Evolutionary conservation across 2,888 invertebrate species (phyloP), one percentile per base, ranked within the genome.

Genomic region (Dyspetes luteomarginatus): DNA sequence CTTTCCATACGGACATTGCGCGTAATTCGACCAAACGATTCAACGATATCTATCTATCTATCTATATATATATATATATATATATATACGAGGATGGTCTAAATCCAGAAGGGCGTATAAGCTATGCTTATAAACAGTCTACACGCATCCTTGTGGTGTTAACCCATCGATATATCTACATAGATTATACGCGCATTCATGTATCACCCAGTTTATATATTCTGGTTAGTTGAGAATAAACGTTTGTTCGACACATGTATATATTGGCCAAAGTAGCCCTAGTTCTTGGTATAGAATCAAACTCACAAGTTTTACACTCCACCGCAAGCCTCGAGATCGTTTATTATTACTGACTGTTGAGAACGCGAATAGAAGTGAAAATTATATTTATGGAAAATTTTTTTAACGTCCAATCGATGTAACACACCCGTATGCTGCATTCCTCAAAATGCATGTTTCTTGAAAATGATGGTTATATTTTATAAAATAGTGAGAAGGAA

Each of bases 321-420:
- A n/a, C n/a, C n/a, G n/a, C n/a, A 30, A 12, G 41, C 50, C 28
- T 12, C 30, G 15, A 50, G 30, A 72, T 60, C 65, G 60, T 78
- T 78, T 67, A 78, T 78, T 67, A 67, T 78, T 60, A 52, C 28
- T 41, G 19, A 12, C 19, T 17, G 50, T 12, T 58, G 41, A n/a
- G 24, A 50, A 41, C n/a, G 19, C 50, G 41, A 78, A 67, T 67
- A 78, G 36, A 67, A 48, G 30, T 30, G 28, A 17, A 45, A 67
- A 72, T 43, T 12, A 60, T 72, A 60, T 78, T 30, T 72, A 50
- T 12, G 15, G 15, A 5, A 15, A 7, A n/a, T 24, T 24, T 43
- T 36, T 36, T 36, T 9, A 7, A 12, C 36, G 36, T 36, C 36
- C 9, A 36, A 12, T 36, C 36, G 36, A 9, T 9, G 3, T 36